Conservation (phyloP, 1,140 invertebrate genomes). For the Trachelipus rathkii region DNA sequence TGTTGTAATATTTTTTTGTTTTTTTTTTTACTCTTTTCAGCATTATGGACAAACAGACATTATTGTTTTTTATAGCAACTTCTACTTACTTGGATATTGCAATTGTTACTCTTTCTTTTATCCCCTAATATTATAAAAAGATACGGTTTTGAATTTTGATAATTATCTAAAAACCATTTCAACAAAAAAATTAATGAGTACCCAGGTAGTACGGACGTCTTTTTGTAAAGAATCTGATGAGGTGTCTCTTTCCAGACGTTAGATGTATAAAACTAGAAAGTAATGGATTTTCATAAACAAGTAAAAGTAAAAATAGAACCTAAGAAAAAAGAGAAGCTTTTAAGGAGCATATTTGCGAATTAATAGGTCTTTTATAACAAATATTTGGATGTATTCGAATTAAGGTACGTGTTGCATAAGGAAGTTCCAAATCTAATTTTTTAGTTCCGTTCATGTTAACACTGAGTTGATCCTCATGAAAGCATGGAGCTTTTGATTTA, state of each 20-base stretch:
- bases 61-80: too few species aligned
- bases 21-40: too few species aligned
- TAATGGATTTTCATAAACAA: slow-evolving; percentile 22
- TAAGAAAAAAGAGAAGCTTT: too few species aligned
- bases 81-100: too few species aligned
- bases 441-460: slow-evolving; percentile 30
- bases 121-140: too few species aligned
- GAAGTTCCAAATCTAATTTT: slow-evolving; percentile 14
- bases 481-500: slow-evolving; percentile 17
- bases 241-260: slow-evolving; percentile 30
- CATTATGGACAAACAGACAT: too few species aligned
- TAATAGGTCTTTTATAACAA: slow-evolving; percentile 22
- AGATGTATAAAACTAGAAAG: slow-evolving; percentile 26
- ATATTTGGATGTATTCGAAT: slow-evolving; percentile 21
- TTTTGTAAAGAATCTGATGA: slow-evolving; percentile 35
- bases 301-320: too few species aligned
- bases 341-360: slow-evolving; percentile 24
- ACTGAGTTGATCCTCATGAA: slow-evolving; percentile 25
- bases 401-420: slow-evolving; percentile 17
- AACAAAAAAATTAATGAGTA: slow-evolving; percentile 43
- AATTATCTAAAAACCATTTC: slow-evolving; percentile 41
- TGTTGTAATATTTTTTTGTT: too few species aligned
- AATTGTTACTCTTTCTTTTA: too few species aligned
- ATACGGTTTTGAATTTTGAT: too few species aligned
- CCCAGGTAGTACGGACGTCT: slow-evolving; percentile 40